Conservation (phyloP, 2,113 vertebrate species). For the Amazona guildingii region DNA sequence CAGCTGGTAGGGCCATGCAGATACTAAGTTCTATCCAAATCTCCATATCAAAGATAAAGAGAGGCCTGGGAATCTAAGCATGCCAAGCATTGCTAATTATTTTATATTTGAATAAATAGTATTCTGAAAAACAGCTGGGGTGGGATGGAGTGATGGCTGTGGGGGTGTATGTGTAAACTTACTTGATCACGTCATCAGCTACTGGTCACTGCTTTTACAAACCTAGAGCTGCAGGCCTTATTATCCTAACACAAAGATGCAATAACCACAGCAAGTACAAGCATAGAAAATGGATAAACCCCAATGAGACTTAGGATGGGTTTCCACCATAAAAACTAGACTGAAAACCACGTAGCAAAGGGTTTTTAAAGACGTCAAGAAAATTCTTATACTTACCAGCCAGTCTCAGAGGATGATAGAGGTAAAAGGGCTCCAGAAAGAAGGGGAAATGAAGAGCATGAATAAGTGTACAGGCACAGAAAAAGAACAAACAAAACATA, state of each 20-base stretch:
- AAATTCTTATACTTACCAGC: neutral
- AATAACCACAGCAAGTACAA: neutral
- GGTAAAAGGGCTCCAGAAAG: neutral
- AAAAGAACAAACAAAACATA: neutral
- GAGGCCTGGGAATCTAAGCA: neutral
- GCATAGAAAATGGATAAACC: neutral
- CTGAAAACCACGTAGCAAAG: neutral
- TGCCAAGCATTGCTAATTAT: neutral
- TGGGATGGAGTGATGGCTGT: rapidly evolving
- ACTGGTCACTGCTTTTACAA: neutral
- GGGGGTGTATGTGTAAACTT: neutral
- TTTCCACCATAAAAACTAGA: neutral
- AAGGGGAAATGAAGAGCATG: neutral
- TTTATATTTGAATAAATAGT: neutral
- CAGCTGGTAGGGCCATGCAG: neutral
- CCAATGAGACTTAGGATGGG: neutral
- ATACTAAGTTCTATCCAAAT: neutral
- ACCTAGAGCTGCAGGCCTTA: neutral
- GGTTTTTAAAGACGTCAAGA: neutral
- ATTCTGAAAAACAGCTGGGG: neutral
- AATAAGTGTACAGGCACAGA: neutral
- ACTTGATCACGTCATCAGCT: neutral
- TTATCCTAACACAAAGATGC: neutral
- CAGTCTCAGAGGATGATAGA: neutral
- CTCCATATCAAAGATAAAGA: neutral